These are phyloP conservation scores for Drosophila busckii DNA, from an alignment of 1,140 invertebrate genomes.

Conservation along the genomic window DNA sequence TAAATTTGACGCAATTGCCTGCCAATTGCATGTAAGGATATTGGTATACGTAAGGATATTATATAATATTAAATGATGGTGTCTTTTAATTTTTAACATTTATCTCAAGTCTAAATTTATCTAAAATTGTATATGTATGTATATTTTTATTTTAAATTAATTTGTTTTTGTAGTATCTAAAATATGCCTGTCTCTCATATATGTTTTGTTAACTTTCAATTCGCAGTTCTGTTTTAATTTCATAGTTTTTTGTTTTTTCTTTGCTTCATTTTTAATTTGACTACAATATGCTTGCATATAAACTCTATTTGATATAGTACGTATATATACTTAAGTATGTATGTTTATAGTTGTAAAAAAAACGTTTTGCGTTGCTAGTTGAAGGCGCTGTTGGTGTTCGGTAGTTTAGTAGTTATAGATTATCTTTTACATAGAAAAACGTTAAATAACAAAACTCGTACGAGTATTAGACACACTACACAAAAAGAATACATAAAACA, in stretches of 20 bases:
- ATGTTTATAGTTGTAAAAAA: slow-evolving; percentile 28
- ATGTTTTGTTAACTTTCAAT: slow-evolving; percentile 49
- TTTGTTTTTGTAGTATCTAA: slow-evolving; percentile 21
- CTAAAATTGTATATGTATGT: slow-evolving; percentile 26
- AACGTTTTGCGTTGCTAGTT: slow-evolving; percentile 49
- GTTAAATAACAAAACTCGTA: slow-evolving; percentile 41
- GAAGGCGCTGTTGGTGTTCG: slow-evolving; percentile 70
- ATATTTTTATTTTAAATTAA: too few relatives aligned
- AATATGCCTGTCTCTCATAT: slow-evolving; percentile 36
- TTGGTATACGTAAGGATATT: slow-evolving; percentile 4
- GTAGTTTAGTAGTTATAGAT: slow-evolving; percentile 27
- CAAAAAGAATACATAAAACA: slow-evolving; percentile 27
- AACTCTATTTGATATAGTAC: slow-evolving; percentile 13
- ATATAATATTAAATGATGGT: slow-evolving; percentile 3
- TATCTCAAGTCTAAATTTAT: slow-evolving; percentile 15
- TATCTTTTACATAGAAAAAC: slow-evolving; percentile 20
- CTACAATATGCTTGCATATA: slow-evolving; percentile 32
- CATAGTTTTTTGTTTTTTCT: slow-evolving; percentile 8
- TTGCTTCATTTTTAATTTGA: slow-evolving; percentile 36
- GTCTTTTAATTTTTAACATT: slow-evolving; percentile 3
- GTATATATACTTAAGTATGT: slow-evolving; percentile 39
- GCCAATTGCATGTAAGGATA: neutral
- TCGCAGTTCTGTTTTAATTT: slow-evolving; percentile 17
- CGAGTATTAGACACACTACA: slow-evolving; percentile 40
- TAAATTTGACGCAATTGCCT: slow-evolving; percentile 13